A percentile compares a stretch with the other conserved stretches of the same genome.
phyloP scores from a whole-genome alignment of 2,888 invertebrate genomes.

The Dicyrtomina minuta region DNA sequence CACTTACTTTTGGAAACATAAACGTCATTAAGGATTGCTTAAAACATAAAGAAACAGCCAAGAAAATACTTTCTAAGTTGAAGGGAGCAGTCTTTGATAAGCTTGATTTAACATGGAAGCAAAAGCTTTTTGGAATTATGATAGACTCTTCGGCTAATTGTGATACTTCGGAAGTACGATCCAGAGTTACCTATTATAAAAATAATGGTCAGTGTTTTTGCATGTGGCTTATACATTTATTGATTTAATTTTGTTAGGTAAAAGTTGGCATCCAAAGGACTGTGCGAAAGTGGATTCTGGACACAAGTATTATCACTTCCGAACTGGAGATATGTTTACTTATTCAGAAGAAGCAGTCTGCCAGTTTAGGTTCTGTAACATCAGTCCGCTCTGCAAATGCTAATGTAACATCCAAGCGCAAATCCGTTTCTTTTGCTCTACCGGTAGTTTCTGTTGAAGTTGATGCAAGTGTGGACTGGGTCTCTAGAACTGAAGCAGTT shows the following conservation, averaged over 20 bases:
- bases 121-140: slow-evolving; percentile 42
- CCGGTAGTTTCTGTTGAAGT: background rate
- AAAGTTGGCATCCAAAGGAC: slow-evolving; percentile 51
- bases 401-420: background rate
- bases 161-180: slow-evolving; percentile 48
- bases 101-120: slow-evolving; percentile 30
- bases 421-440: background rate
- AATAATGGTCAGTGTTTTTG: background rate
- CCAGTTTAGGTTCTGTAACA: background rate
- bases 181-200: background rate
- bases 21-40: slow-evolving; percentile 33
- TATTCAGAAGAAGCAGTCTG: slow-evolving; percentile 34
- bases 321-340: slow-evolving; percentile 48
- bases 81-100: slow-evolving; percentile 35
- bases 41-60: slow-evolving; percentile 34
- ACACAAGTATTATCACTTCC: slow-evolving; percentile 62
- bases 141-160: slow-evolving; percentile 43
- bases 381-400: background rate
- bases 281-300: slow-evolving; percentile 57
- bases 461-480: slow-evolving; percentile 67
- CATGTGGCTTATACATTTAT: slow-evolving; percentile 13
- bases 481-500: slow-evolving; percentile 69
- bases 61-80: slow-evolving; percentile 42
- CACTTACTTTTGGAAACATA: slow-evolving; percentile 35
- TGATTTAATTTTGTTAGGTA: slow-evolving; percentile 37